Base-by-base conservation (phyloP, 2,797 vertebrate species). In the Florisuga fusca region DNA sequence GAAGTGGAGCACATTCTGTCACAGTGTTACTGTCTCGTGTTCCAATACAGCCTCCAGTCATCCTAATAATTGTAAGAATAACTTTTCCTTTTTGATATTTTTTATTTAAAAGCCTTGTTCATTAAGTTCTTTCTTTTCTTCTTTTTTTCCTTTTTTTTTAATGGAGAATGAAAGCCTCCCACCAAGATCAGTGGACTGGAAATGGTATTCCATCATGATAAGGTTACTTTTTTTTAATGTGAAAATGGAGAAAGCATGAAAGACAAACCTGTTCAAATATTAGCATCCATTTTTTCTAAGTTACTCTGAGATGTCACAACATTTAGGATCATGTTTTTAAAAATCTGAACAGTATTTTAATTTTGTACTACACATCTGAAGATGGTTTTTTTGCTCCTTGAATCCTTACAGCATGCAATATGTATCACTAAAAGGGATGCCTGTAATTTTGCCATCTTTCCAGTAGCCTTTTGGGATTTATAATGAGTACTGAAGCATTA, bases 1-100 rank as follows among this genome's bases (percentile, higher is more conserved):
- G 93, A 97, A 94, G 72, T 89, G 51, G 75, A 83, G 69, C 90
- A 83, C 0, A 2, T 53, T 87, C 87, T 95, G 69, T 89, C 58
- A 18, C 69, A 33, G 33, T 63, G 53, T 80, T 80, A 51, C 1
- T 92, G 72, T 77, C 89, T 90, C 59, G 12, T 90, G 57, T 89
- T 93, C 86, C 93, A 90, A 2, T 50, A 19, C 45, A 81, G 85
- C 76, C 80, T 91, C 67, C 77, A 91, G 83, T 81, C 73, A 89
- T 84, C 29, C 51, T 72, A 7, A 81, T 94, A 94, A 87, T 59
- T 94, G 54, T 34, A 75, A 94, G 64, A 95, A n/a, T 62, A 89
- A 68, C 38, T 95, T 89, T 45, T 75, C 22, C 23, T 34, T 80
- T 94, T 86, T 75, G 27, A 41, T 81, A 62, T 53, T 84, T 76